phyloP scores from a whole-genome alignment of 2,797 vertebrate genomes.

The Chrosomus eos region DNA sequence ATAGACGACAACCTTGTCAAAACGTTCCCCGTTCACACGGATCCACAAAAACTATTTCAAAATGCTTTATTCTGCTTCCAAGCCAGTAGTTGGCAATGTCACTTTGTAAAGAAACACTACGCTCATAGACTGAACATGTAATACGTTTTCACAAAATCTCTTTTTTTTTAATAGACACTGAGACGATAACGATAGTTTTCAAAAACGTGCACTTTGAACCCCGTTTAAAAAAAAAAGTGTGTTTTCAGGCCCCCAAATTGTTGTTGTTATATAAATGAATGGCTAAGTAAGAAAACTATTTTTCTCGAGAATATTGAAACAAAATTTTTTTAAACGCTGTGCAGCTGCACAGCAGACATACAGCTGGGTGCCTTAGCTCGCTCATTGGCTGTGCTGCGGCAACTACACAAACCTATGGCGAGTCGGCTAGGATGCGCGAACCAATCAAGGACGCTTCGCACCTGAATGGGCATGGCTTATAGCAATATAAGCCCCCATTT shows the following conservation, averaged over 20 bases:
- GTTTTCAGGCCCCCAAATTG: neutral
- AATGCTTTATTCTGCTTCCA: neutral
- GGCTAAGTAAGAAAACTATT: too few species aligned
- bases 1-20: neutral
- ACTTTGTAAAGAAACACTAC: neutral
- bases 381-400: too few species aligned
- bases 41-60: neutral
- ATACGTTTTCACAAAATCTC: neutral
- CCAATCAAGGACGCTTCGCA: too few species aligned
- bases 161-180: neutral
- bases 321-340: too few species aligned
- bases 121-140: neutral
- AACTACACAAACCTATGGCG: too few species aligned
- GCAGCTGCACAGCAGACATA: too few species aligned
- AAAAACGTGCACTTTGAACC: neutral
- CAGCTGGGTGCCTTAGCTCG: too few species aligned
- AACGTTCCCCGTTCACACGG: neutral
- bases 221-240: neutral
- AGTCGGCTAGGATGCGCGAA: too few species aligned
- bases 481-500: too few species aligned
- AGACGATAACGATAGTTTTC: neutral
- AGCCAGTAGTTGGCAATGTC: neutral
- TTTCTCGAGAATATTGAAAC: too few species aligned
- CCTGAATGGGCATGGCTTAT: too few species aligned
- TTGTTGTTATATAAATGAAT: neutral